A percentile compares a stretch with the other conserved stretches of the same genome.
Evolutionary conservation across 2,113 vertebrate genomes (phyloP).

Genomic region (Oryzias curvinotus): DNA sequence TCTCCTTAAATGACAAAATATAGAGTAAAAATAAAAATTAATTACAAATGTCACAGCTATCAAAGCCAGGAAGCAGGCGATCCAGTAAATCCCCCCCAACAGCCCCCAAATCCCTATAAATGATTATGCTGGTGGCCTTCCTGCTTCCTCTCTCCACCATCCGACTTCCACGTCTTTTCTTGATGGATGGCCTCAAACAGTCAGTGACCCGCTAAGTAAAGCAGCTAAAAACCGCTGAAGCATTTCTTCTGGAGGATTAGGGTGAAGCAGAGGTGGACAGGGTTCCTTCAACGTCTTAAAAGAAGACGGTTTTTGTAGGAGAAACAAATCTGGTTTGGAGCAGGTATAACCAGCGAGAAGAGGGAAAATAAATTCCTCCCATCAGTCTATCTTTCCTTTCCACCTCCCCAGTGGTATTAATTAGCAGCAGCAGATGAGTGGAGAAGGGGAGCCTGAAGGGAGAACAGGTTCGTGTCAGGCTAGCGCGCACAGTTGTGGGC

Average conservation of each 20-base stretch:
- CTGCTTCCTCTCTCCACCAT: conserved; percentile 30
- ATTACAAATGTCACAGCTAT: too few species aligned
- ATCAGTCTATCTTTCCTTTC: conserved; percentile 46
- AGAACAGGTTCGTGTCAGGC: conserved; percentile 72
- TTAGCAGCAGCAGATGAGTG: conserved; percentile 75
- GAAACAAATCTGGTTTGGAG: conserved; percentile 40
- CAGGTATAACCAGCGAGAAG: conserved; percentile 35
- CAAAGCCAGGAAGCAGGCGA: too few species aligned
- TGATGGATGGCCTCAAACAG: conserved; percentile 42
- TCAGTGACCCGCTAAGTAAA: conserved; percentile 53
- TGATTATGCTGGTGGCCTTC: conserved; percentile 11
- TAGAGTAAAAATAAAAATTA: too few species aligned
- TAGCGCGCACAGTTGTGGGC: conserved; percentile 41
- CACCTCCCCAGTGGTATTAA: conserved; percentile 75
- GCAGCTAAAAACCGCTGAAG: conserved; percentile 28
- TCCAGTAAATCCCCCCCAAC: too few species aligned
- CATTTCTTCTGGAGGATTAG: conserved; percentile 36
- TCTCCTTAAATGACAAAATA: too few species aligned
- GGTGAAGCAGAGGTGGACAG: conserved; percentile 33
- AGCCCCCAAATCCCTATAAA: too few species aligned
- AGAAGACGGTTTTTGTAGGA: conserved; percentile 28
- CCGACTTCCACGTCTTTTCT: conserved; percentile 23
- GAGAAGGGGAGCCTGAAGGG: conserved; percentile 67
- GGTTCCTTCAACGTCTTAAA: conserved; percentile 29
- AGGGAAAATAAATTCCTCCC: conserved; percentile 32